Conservation (phyloP, 2,888 invertebrate species). For the Cecidostiba fungosa region DNA sequence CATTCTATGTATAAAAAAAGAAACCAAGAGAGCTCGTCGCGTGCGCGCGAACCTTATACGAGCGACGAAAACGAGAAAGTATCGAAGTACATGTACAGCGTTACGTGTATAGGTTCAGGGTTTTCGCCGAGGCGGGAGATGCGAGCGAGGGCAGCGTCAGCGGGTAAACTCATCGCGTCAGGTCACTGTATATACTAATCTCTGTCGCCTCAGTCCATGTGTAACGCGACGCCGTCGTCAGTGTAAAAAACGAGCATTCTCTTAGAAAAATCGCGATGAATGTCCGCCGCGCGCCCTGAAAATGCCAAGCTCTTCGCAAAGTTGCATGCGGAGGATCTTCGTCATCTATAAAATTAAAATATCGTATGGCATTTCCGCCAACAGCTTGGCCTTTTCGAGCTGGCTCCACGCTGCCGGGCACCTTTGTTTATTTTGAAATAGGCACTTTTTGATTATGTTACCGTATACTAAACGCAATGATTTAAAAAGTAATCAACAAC, state of each 20-base stretch:
- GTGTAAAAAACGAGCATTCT: conserved; percentile 31
- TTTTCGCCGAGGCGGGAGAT: conserved; percentile 12
- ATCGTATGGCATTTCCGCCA: conserved; percentile 38
- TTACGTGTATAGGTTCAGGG: conserved; percentile 28
- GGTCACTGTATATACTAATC: conserved; percentile 61
- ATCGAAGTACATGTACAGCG: conserved; percentile 56
- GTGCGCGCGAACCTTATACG: background rate
- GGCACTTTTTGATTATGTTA: conserved; percentile 8
- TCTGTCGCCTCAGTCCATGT: conserved; percentile 33
- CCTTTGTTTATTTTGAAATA: conserved; percentile 40
- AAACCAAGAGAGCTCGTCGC: background rate
- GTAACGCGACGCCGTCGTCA: conserved; percentile 39
- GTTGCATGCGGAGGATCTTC: conserved; percentile 49
- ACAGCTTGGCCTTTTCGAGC: conserved; percentile 53
- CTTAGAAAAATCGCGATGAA: conserved; percentile 46
- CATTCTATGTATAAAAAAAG: conserved; percentile 29
- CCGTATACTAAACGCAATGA: background rate
- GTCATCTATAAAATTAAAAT: conserved; percentile 54
- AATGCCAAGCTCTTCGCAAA: conserved; percentile 52
- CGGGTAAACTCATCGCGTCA: conserved; percentile 66
- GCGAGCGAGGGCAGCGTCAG: background rate
- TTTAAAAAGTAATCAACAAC: conserved; percentile 16
- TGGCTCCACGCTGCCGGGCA: background rate
- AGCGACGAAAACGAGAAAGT: conserved; percentile 34
- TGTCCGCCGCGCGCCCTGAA: conserved; percentile 42